These are phyloP conservation scores for Clarias platycephalus DNA, from an alignment of 2,797 vertebrate species.

Conservation along the genomic window DNA sequence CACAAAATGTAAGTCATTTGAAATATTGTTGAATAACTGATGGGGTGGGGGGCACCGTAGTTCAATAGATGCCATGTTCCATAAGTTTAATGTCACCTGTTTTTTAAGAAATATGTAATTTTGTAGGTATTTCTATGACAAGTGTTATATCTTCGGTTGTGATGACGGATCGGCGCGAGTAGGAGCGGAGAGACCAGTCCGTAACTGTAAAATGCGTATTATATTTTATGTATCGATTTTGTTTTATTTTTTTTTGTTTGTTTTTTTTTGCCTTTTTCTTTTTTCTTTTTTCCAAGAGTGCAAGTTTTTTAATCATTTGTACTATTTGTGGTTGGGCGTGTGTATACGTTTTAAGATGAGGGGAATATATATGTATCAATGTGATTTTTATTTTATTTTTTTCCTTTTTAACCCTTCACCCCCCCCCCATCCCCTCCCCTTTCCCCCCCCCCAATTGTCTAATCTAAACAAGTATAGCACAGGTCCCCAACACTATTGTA, in stretches of 20 bases:
- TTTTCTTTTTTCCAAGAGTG: conserved; percentile 54
- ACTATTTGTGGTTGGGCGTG: conserved; percentile 69
- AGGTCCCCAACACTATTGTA: conserved; percentile 72
- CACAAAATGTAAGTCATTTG: conserved; percentile 37
- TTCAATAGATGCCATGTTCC: conserved; percentile 55
- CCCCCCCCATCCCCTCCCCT: conserved; percentile 44
- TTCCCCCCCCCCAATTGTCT: conserved; percentile 43
- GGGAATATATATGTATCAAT: conserved; percentile 75
- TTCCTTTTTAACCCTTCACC: conserved; percentile 9
- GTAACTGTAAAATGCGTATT: conserved; percentile 81
- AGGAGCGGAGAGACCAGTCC: conserved; percentile 67
- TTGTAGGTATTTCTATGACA: conserved; percentile 61
- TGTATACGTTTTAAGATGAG: conserved; percentile 69
- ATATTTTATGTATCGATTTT: conserved; percentile 78
- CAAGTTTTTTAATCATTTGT: conserved; percentile 70
- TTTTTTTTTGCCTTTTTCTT: conserved; percentile 68
- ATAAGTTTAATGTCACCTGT: conserved; percentile 46
- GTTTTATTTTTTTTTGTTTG: conserved; percentile 67
- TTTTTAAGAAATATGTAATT: conserved; percentile 56
- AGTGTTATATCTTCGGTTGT: conserved; percentile 64
- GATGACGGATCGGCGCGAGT: conserved; percentile 59
- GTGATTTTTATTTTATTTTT: conserved; percentile 67
- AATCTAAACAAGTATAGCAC: conserved; percentile 67
- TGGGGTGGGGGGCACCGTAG: conserved; percentile 49
- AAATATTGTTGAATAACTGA: conserved; percentile 47